Base-by-base conservation (phyloP, 2,113 vertebrate genomes). In the Bufo gargarizans region DNA sequence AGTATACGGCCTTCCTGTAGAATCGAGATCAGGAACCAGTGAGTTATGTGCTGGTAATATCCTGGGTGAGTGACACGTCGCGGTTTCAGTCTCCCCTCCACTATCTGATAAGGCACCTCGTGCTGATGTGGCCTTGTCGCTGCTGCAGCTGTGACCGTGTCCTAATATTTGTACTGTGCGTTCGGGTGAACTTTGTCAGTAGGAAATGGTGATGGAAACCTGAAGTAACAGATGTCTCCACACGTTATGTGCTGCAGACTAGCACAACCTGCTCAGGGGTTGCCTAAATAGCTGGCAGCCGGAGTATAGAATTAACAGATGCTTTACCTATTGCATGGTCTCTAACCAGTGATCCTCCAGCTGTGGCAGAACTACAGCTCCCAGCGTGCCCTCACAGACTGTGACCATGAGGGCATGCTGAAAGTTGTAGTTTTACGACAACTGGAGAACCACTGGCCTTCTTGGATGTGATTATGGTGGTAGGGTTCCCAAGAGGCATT, bases 111-210 rank as follows among this genome's bases (percentile, higher is more conserved):
- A 61, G 43, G 8, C 82, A 20, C 9, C 71, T 67, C 14, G 10
- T 10, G 85, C 85, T 86, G 85, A 78, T 86, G 85, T 86, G 85
- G 77, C 84, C 43, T 45, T 86, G 56, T 63, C 33, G 47, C 76
- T 58, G 33, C 33, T 85, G 69, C 69, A 59, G 69, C 83, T 45
- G 47, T 63, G 74, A 45, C 43, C 33, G 14, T 65, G 20, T 86
- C 1, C 83, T 77, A 86, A 67, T 79, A 79, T 86, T 79, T 78
- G 58, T 55, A 84, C 82, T 69, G 82, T 33, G 47, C 6, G 4
- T 11, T 3, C n/a, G 16, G 45, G 43, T 82, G 80, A 65, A 82
- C 63, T 22, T 49, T 69, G 81, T 13, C 81, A 69, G 12, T 47
- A 53, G 47, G n/a, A 49, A 45, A n/a, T 17, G 33, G 43, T n/a